These are phyloP conservation scores for Drosophila quadrilineata DNA, from an alignment of 1,140 invertebrate species.

Conservation along the genomic window DNA sequence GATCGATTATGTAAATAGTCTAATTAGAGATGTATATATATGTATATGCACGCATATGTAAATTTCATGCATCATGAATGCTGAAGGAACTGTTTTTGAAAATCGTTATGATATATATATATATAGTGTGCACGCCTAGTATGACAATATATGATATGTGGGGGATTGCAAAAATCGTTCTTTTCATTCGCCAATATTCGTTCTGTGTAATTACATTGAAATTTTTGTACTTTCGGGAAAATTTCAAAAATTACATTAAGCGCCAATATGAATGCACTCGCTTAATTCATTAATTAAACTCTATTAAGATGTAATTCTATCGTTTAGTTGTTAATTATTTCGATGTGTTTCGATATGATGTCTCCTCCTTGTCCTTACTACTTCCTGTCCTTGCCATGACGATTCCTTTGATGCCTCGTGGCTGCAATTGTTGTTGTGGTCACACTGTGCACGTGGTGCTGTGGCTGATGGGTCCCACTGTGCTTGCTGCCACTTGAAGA, in stretches of 20 bases:
- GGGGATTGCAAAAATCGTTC: constrained; percentile 6
- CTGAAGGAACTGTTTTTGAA: constrained; percentile 59
- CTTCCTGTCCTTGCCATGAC: constrained; percentile 74
- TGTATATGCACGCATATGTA: background rate
- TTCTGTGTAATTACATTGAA: constrained; percentile 64
- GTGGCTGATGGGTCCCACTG: constrained; percentile 43
- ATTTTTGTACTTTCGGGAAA: constrained; percentile 54
- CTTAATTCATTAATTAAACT: constrained; percentile 28
- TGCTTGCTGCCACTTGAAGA: constrained; percentile 56
- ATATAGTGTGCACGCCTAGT: constrained; percentile 43
- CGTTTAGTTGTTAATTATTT: constrained; percentile 49
- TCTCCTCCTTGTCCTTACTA: constrained; percentile 9
- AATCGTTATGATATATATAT: constrained; percentile 7
- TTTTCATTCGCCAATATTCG: constrained; percentile 30
- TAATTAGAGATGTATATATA: constrained; percentile 6
- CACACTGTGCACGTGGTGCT: constrained; percentile 60
- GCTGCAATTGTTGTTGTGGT: constrained; percentile 63
- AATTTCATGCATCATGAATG: constrained; percentile 37
- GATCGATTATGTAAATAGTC: background rate
- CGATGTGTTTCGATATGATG: constrained; percentile 9
- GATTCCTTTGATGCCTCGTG: constrained; percentile 60
- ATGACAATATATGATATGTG: constrained; percentile 2
- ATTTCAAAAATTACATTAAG: constrained; percentile 69
- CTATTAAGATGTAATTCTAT: constrained; percentile 27
- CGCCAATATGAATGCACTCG: no score